Conservation (phyloP, 64 coral and sea anemone genomes). For the Pocillopora verrucosa region DNA sequence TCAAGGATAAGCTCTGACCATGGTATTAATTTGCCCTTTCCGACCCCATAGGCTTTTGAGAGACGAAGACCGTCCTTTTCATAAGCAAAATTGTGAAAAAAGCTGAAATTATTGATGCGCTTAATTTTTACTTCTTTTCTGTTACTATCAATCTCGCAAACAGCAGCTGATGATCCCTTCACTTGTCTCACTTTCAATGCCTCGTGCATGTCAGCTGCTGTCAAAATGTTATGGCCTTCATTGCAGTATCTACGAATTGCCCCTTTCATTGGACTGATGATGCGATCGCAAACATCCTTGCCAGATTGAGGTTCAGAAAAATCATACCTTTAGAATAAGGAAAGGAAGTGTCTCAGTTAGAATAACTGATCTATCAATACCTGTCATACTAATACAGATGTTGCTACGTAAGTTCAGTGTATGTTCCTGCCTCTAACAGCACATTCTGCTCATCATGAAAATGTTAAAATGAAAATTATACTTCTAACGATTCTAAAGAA, state of each 20-base stretch:
- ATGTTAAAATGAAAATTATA: too few species aligned
- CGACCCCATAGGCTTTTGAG: conserved; percentile 46
- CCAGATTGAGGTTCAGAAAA: background rate
- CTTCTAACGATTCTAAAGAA: too few species aligned
- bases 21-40: conserved; percentile 27
- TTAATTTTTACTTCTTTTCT: conserved; percentile 6
- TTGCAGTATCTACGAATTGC: conserved; percentile 9
- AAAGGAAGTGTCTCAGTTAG: background rate
- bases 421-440: too few species aligned
- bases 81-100: conserved; percentile 47
- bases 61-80: conserved; percentile 43
- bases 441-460: too few species aligned
- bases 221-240: conserved; percentile 12
- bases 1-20: background rate
- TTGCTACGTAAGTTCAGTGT: too few species aligned
- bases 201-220: conserved; percentile 21
- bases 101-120: conserved; percentile 38
- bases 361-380: too few species aligned
- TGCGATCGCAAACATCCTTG: background rate
- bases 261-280: background rate
- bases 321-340: background rate
- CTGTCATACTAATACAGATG: too few species aligned
- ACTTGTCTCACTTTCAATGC: too few species aligned
- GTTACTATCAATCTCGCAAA: background rate
- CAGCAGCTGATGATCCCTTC: background rate